Conservation (phyloP, 2,797 vertebrate genomes). For the Phrynocephalus guinanensis region DNA sequence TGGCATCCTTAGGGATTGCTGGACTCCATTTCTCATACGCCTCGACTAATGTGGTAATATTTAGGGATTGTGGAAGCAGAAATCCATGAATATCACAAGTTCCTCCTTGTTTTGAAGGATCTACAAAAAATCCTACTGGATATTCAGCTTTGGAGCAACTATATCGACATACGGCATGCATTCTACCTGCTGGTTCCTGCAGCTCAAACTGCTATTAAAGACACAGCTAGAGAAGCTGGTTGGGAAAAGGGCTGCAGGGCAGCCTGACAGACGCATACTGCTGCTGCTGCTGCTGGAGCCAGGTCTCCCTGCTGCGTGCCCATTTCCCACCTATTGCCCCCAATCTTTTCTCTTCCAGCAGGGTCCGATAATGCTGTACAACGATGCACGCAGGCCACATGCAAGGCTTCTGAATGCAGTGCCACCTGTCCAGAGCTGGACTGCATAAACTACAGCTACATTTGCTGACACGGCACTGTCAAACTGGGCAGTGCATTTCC, state of each 20-base stretch:
- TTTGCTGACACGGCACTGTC: not conserved
- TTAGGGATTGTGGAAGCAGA: not conserved
- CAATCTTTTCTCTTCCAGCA: not conserved
- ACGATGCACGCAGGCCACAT: not conserved
- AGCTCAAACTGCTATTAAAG: not conserved
- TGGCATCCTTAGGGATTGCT: not conserved
- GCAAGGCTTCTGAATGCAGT: not conserved
- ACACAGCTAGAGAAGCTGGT: not conserved
- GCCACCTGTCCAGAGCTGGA: not conserved
- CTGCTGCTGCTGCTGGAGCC: not conserved
- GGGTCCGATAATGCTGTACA: not conserved
- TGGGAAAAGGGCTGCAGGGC: not conserved
- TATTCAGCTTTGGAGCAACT: not conserved
- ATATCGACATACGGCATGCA: too few species aligned
- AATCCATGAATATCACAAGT: not conserved
- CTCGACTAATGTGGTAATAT: not conserved
- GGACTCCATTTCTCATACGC: not conserved
- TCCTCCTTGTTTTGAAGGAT: not conserved
- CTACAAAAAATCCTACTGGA: not conserved
- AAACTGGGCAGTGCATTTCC: constrained; percentile 9
- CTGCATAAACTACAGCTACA: not conserved
- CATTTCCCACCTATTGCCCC: not conserved
- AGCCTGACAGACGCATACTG: not conserved
- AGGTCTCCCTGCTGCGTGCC: too few species aligned
- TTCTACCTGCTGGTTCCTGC: not conserved